Conservation (phyloP, 1,140 invertebrate genomes). For the Drosophila sechellia region DNA sequence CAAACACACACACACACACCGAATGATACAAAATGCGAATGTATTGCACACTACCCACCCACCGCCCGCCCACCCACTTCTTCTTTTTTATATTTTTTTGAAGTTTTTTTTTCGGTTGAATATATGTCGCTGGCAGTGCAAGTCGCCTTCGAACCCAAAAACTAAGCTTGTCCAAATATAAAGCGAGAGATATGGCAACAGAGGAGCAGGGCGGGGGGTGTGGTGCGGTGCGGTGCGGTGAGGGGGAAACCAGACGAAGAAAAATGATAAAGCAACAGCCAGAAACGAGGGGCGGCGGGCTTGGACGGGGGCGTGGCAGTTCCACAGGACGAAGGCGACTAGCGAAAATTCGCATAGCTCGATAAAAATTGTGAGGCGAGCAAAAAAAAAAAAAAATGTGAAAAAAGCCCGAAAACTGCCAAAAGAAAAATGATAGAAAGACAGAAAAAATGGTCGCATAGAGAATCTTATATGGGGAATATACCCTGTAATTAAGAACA, state of each 20-base stretch:
- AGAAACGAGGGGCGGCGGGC: not conserved
- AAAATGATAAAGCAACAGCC: conserved; percentile 57
- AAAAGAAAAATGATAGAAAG: conserved; percentile 36
- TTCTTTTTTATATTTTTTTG: conserved; percentile 12
- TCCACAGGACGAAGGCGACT: conserved; percentile 15
- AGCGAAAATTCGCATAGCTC: conserved; percentile 36
- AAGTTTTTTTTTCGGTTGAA: conserved; percentile 26
- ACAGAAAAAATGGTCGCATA: not conserved
- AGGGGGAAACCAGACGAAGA: conserved; percentile 38
- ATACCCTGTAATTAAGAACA: not conserved
- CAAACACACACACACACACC: conserved; percentile 19
- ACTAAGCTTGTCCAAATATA: conserved; percentile 40
- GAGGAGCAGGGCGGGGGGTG: not conserved
- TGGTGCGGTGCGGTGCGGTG: not conserved
- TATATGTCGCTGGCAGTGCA: conserved; percentile 49
- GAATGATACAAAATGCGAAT: conserved; percentile 47
- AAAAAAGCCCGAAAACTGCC: conserved; percentile 23
- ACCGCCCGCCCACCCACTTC: not conserved
- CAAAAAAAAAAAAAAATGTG: conserved; percentile 2
- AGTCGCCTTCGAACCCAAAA: conserved; percentile 50
- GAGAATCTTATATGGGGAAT: not conserved
- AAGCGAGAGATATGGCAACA: conserved; percentile 13
- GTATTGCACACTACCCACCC: conserved; percentile 25
- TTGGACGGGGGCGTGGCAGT: not conserved
- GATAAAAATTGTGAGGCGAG: conserved; percentile 33